phyloP scores from a whole-genome alignment of 2,113 vertebrate genomes.

The Argyrosomus japonicus region DNA sequence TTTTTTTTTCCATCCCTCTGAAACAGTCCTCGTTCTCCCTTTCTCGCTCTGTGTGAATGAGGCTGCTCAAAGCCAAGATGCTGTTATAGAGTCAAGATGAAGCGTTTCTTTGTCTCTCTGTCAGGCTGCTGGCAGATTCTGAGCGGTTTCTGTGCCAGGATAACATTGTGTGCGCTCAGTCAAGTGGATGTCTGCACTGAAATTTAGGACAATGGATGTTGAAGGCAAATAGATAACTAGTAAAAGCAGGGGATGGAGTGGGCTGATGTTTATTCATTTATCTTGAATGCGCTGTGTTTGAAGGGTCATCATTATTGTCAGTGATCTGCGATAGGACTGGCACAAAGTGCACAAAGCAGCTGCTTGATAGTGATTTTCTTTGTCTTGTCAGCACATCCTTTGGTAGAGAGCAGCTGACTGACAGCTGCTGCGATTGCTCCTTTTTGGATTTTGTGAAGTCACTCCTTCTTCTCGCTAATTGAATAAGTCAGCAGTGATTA shows the following conservation, averaged over 20 bases:
- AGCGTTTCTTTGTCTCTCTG: slow-evolving; percentile 43
- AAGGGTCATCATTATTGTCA: not conserved
- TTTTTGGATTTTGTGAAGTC: slow-evolving; percentile 47
- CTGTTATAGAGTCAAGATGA: slow-evolving; percentile 29
- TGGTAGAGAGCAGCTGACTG: slow-evolving; percentile 25
- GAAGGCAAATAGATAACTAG: not conserved
- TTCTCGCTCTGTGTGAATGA: slow-evolving; percentile 21
- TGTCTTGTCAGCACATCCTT: slow-evolving; percentile 51
- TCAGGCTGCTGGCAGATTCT: slow-evolving; percentile 15
- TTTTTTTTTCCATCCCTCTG: not conserved
- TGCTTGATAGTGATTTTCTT: slow-evolving; percentile 18
- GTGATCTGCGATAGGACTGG: not conserved
- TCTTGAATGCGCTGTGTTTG: not conserved
- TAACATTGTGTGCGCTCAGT: slow-evolving; percentile 1
- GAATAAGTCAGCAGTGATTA: slow-evolving; percentile 47
- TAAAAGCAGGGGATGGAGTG: not conserved
- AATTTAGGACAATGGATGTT: slow-evolving; percentile 9
- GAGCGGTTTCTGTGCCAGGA: slow-evolving; percentile 8
- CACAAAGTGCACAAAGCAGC: not conserved
- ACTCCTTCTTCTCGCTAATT: slow-evolving; percentile 47
- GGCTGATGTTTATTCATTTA: not conserved
- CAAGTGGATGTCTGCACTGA: slow-evolving; percentile 11
- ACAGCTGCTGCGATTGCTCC: slow-evolving; percentile 27
- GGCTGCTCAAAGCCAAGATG: slow-evolving; percentile 31
- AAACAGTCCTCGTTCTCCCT: slow-evolving; percentile 20